Percentiles rank a stretch among this genome's conserved stretches.
Evolutionary conservation across 1,140 invertebrate species (phyloP).

Genomic region (Pachyrhynchus sulphureomaculatus): DNA sequence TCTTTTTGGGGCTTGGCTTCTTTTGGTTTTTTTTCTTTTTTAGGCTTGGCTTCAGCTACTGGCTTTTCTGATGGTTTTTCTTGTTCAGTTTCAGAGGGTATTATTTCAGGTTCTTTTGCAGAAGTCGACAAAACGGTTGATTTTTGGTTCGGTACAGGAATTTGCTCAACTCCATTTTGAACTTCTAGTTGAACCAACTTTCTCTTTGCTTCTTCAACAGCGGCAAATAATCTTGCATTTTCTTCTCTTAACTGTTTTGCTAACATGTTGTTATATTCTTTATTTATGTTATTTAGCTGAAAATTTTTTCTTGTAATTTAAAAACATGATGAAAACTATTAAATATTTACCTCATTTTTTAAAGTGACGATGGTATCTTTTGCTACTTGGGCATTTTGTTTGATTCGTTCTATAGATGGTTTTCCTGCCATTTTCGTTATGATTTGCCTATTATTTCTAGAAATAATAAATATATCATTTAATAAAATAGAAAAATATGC

Average conservation of each 20-base stretch:
- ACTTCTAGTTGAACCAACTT: slow-evolving; percentile 64
- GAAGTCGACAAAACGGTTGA: slow-evolving; percentile 31
- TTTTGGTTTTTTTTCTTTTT: slow-evolving; percentile 53
- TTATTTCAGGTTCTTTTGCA: slow-evolving; percentile 12
- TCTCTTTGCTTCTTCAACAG: slow-evolving; percentile 57
- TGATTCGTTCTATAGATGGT: slow-evolving; percentile 36
- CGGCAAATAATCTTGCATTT: slow-evolving; percentile 55
- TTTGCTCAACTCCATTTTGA: slow-evolving; percentile 69
- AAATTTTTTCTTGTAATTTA: slow-evolving; percentile 6
- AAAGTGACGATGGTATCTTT: slow-evolving; percentile 41
- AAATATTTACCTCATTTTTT: slow-evolving; percentile 46
- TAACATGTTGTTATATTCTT: slow-evolving; percentile 54
- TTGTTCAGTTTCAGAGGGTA: background rate
- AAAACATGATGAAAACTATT: background rate
- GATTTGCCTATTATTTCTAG: background rate
- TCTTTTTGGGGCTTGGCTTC: slow-evolving; percentile 45
- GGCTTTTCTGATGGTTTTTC: no score
- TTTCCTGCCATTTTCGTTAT: slow-evolving; percentile 22
- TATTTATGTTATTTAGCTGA: slow-evolving; percentile 51
- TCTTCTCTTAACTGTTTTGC: slow-evolving; percentile 57
- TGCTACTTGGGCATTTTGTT: slow-evolving; percentile 36
- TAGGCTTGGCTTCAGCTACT: slow-evolving; percentile 17
- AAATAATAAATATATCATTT: background rate
- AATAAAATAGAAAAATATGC: background rate
- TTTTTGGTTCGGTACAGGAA: slow-evolving; percentile 53